Conservation (phyloP, 2,888 invertebrate genomes). For the Acleris laterana region DNA sequence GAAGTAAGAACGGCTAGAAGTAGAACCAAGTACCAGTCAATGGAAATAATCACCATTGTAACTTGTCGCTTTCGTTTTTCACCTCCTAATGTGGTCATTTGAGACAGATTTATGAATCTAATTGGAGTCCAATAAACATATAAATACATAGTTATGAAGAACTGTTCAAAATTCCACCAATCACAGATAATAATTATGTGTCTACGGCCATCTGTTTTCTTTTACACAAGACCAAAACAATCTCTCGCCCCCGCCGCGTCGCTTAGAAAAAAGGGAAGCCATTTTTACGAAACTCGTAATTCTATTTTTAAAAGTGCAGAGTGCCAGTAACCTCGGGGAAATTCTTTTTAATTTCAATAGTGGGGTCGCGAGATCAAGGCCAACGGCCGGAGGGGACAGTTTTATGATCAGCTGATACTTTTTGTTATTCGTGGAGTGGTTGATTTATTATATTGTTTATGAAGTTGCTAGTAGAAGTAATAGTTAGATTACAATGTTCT, state of each 20-base stretch:
- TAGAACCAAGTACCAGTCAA: too few species aligned
- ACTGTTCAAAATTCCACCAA: too few species aligned
- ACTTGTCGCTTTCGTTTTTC: too few species aligned
- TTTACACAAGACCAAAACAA: constrained; percentile 30
- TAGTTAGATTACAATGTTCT: constrained; percentile 21
- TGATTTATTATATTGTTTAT: constrained; percentile 35
- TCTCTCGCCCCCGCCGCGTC: constrained; percentile 23
- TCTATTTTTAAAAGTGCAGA: constrained; percentile 78
- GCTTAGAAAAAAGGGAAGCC: constrained; percentile 41
- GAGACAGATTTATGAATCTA: too few species aligned
- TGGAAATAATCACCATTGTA: too few species aligned
- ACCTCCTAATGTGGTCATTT: too few species aligned
- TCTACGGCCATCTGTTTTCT: constrained; percentile 29
- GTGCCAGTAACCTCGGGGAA: constrained; percentile 78
- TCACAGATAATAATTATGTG: too few species aligned
- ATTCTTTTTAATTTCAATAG: constrained; percentile 82
- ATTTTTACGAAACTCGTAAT: constrained; percentile 51
- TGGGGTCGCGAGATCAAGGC: constrained; percentile 80
- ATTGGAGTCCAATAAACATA: too few species aligned
- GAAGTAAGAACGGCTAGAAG: too few species aligned
- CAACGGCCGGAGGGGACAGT: constrained; percentile 77
- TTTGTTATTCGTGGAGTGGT: constrained; percentile 42
- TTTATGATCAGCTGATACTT: constrained; percentile 77
- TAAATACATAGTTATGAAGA: too few species aligned
- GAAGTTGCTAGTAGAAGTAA: constrained; percentile 10